Conservation (phyloP, 2,888 invertebrate genomes). For the Dexiosoma caninum region DNA sequence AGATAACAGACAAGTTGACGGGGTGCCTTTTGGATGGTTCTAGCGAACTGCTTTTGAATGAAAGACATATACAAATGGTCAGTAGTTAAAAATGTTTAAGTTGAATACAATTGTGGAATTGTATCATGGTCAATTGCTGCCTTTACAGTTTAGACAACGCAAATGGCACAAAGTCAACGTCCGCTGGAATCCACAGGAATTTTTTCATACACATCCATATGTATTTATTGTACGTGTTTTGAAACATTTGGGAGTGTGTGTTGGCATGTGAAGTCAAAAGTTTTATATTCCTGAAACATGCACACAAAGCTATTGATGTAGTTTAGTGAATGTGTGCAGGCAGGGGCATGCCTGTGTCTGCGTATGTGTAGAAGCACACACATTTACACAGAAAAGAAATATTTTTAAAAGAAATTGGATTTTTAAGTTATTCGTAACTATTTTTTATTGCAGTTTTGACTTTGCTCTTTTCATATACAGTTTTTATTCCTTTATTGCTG, state of each 20-base stretch:
- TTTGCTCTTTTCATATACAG: constrained; percentile 42
- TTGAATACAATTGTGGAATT: constrained; percentile 47
- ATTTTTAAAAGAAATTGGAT: constrained; percentile 40
- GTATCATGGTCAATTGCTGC: constrained; percentile 46
- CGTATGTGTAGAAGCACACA: background rate
- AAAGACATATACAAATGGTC: constrained; percentile 25
- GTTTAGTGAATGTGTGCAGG: too few species aligned
- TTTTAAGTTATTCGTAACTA: constrained; percentile 62
- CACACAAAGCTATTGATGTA: background rate
- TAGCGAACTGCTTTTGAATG: background rate
- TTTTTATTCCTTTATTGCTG: background rate
- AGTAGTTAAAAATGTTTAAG: constrained; percentile 42
- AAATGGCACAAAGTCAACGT: constrained; percentile 23
- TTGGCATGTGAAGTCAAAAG: constrained; percentile 28
- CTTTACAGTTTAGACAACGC: constrained; percentile 23
- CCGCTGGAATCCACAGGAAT: constrained; percentile 24
- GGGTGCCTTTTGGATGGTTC: constrained; percentile 7
- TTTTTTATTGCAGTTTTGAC: constrained; percentile 62
- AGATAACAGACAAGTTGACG: constrained; percentile 30
- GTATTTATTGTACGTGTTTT: background rate
- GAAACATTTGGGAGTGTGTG: background rate
- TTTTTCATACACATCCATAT: too few species aligned
- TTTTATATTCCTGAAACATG: constrained; percentile 27
- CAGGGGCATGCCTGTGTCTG: too few species aligned
- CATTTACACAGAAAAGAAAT: background rate